These are phyloP conservation scores for Cladopsammia gracilis DNA, from an alignment of 64 coral and sea anemone species.

Conservation along the genomic window DNA sequence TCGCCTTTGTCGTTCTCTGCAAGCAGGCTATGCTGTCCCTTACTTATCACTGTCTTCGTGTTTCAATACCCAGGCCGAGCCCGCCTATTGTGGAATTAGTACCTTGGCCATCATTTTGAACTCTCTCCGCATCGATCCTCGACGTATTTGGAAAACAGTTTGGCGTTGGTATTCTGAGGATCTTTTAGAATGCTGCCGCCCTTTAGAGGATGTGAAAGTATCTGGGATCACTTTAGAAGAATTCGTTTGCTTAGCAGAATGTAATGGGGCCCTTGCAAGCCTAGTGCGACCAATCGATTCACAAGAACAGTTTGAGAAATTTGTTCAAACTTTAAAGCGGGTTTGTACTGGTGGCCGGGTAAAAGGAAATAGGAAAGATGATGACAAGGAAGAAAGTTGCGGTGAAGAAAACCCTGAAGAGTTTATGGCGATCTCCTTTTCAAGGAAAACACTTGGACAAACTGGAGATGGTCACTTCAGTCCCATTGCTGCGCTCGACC, in stretches of 20 bases:
- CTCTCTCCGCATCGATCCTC: conserved; percentile 80
- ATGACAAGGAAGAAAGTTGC: background rate
- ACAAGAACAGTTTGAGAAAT: conserved; percentile 51
- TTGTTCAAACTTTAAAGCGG: conserved; percentile 56
- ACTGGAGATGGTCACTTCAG: conserved; percentile 91
- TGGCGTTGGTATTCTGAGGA: conserved; percentile 95
- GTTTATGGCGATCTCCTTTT: conserved; percentile 77
- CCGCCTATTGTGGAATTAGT: conserved; percentile 84
- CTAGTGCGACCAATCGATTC: conserved; percentile 61
- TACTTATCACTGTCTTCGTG: conserved; percentile 84
- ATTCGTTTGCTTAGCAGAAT: conserved; percentile 84
- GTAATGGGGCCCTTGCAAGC: conserved; percentile 77
- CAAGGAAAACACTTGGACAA: conserved; percentile 71
- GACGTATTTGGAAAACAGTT: conserved; percentile 82
- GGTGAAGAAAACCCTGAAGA: conserved; percentile 65
- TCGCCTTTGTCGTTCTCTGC: conserved; percentile 69
- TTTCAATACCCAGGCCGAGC: conserved; percentile 88
- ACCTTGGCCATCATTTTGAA: conserved; percentile 90
- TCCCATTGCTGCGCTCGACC: conserved; percentile 84
- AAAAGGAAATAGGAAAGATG: background rate
- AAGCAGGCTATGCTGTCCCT: conserved; percentile 59
- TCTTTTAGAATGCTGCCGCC: conserved; percentile 81
- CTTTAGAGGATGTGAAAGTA: conserved; percentile 76
- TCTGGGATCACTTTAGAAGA: conserved; percentile 89
- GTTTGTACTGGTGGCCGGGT: conserved; percentile 64